phyloP scores from a whole-genome alignment of 2,888 invertebrate species.

The Orchesellides sinensis region DNA sequence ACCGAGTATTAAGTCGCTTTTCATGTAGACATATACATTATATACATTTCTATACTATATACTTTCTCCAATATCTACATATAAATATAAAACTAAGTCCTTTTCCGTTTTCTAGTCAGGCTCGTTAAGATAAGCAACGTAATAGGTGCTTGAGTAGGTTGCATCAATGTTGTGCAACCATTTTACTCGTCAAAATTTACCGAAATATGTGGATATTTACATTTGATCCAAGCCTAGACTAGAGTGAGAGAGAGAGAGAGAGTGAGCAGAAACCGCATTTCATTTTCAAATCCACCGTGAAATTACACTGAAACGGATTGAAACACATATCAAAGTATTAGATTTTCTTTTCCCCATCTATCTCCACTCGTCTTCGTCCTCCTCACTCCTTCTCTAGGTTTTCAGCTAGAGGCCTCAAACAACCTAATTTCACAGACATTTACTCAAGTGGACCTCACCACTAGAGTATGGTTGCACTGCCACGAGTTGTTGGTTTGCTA shows the following conservation, averaged over 20 bases:
- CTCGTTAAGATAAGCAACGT: too few relatives aligned
- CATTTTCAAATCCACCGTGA: slow-evolving; percentile 63
- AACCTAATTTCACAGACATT: slow-evolving; percentile 62
- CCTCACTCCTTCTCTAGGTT: slow-evolving; percentile 2
- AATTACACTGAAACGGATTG: slow-evolving; percentile 59
- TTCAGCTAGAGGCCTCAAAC: slow-evolving; percentile 50
- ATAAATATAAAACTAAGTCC: too few relatives aligned
- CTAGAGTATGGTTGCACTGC: not conserved
- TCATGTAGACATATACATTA: too few relatives aligned
- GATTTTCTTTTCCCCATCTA: slow-evolving; percentile 49
- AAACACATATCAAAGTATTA: slow-evolving; percentile 59
- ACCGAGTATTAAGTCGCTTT: too few relatives aligned
- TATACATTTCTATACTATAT: too few relatives aligned
- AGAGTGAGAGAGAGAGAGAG: not conserved
- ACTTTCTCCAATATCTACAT: too few relatives aligned
- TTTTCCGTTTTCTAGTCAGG: too few relatives aligned
- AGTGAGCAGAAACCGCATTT: slow-evolving; percentile 57
- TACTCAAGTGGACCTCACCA: slow-evolving; percentile 54
- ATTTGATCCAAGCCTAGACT: not conserved
- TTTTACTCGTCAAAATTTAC: slow-evolving; percentile 45
- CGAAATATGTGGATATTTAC: slow-evolving; percentile 28
- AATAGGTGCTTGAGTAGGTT: too few relatives aligned
- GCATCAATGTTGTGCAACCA: slow-evolving; percentile 17
- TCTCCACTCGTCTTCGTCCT: slow-evolving; percentile 9
- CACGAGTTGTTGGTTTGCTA: not conserved